Evolutionary conservation across 2,113 vertebrate genomes (phyloP).

Genomic region (Macrotus californicus): DNA sequence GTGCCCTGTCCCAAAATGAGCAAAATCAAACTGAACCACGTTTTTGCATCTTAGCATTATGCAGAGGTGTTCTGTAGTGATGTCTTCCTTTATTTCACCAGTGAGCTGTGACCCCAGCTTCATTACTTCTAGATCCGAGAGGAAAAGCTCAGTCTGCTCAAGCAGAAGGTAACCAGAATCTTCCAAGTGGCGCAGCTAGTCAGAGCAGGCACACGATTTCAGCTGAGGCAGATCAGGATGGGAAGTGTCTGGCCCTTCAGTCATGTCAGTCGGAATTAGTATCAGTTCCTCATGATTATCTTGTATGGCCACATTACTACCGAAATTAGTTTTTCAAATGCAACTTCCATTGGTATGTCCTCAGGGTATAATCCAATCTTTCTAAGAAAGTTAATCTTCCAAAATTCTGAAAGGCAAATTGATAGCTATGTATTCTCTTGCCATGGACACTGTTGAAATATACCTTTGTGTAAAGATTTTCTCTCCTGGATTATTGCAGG

Average conservation of each 20-base stretch:
- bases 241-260: not conserved
- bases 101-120: not conserved
- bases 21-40: not conserved
- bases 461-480: not conserved
- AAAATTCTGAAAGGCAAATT: constrained; percentile 15
- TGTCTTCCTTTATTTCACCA: not conserved
- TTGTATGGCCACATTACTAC: not conserved
- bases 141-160: not conserved
- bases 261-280: not conserved
- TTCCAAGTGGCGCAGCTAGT: not conserved
- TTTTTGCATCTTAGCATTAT: not conserved
- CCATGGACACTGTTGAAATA: not conserved
- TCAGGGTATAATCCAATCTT: not conserved
- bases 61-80: not conserved
- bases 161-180: not conserved
- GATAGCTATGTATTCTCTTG: not conserved
- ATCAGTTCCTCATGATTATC: not conserved
- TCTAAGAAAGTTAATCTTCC: not conserved
- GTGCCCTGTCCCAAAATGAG: not conserved
- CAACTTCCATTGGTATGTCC: not conserved
- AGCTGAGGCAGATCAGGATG: not conserved
- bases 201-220: not conserved
- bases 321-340: not conserved
- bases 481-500: not conserved
- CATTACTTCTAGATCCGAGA: not conserved